Percentiles rank a stretch among this genome's conserved stretches.
Conservation (phyloP, 2,797 vertebrate genomes). For the Semotilus atromaculatus region DNA sequence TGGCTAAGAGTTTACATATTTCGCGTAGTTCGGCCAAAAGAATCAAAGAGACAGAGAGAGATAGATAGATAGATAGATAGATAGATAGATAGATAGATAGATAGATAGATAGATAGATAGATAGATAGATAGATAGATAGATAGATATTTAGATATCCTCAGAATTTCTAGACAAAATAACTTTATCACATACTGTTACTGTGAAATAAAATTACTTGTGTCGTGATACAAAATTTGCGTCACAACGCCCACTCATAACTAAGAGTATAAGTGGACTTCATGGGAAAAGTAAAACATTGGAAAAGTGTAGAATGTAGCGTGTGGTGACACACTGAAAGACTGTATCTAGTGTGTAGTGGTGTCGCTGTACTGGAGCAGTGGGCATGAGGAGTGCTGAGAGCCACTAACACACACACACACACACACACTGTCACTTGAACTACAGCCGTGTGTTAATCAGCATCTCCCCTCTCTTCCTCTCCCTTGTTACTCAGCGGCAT, state of each 20-base stretch:
- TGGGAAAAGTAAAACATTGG: too few species aligned
- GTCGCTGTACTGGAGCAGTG: background rate
- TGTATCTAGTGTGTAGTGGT: background rate
- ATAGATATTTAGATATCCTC: background rate
- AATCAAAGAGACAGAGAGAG: background rate
- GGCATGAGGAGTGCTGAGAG: background rate
- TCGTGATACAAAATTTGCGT: background rate
- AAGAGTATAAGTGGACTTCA: background rate
- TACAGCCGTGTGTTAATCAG: constrained; percentile 47
- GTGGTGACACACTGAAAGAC: background rate
- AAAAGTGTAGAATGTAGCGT: background rate
- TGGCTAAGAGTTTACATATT: background rate
- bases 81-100: background rate
- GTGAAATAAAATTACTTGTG: background rate
- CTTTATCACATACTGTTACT: background rate
- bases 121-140: background rate
- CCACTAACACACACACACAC: background rate
- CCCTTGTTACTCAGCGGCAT: constrained; percentile 11
- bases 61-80: background rate
- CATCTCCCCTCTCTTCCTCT: constrained; percentile 30
- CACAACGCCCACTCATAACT: background rate
- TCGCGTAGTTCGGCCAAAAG: background rate
- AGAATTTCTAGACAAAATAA: too few species aligned
- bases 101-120: background rate
- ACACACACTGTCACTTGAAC: constrained; percentile 9